Evolutionary conservation across 2,888 invertebrate species (phyloP), one percentile per base, ranked within the genome.

Genomic region (Myopa testacea): DNA sequence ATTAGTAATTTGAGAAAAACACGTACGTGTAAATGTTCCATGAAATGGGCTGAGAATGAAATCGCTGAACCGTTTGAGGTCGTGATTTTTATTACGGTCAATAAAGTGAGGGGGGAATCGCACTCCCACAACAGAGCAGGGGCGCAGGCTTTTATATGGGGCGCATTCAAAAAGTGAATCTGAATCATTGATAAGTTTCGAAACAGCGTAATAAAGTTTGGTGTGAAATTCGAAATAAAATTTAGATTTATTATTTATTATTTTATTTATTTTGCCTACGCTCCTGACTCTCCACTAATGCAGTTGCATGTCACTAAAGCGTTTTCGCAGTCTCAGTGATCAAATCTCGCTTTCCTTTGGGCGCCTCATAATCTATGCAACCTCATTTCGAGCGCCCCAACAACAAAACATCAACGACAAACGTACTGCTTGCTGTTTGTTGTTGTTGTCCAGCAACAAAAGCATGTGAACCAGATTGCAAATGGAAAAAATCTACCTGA

Each of bases 301-400:
- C 14, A 1, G n/a, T 55, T 55, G 55, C 55, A 55, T 55, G 55
- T n/a, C 16, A n/a, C 55, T 14, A n/a, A 55, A 55, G 5, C 16
- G 16, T 5, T 55, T 55, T 12, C 16, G 55, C 14, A 55, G 55
- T 65, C 65, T 34, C 45, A 3, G 65, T 65, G 34, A 14, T 65
- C 65, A 65, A 38, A 65, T 65, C 34, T 38, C 37, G 34, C 38
- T 65, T 16, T 65, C 16, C 65, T 65, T 37, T 55, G 16, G 55
- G 16, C 14, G 55, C 55, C 55, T 14, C 55, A 1, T 55, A 55
- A 55, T 55, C 4, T n/a, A 55, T 55, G 55, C 55, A 55, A 55
- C 55, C 55, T 55, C 10, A 55, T 55, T 55, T 55, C 55, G 55
- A 55, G 45, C 45, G 26, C 26, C 26, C 26, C 26, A 26, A 26